Percentiles rank a stretch among this genome's conserved stretches.
Evolutionary conservation across 1,140 invertebrate genomes (phyloP).

Genomic region (Popillia japonica): DNA sequence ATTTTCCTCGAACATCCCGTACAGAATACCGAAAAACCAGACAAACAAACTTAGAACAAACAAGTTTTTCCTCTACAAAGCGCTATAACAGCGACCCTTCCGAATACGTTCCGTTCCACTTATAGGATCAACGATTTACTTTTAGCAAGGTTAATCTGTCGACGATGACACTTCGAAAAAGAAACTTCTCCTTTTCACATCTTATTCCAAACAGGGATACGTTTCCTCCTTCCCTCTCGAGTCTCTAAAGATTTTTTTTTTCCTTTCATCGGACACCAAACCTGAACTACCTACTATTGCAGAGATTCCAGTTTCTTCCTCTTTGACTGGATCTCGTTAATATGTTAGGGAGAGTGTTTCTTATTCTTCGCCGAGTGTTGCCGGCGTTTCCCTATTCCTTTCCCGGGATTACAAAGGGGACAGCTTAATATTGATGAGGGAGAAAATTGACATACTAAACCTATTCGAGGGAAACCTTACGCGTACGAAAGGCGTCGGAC

Average conservation of each 20-base stretch:
- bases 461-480: slow-evolving; percentile 9
- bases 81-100: not conserved
- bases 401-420: not conserved
- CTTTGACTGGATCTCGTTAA: not conserved
- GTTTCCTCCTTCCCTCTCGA: too few relatives aligned
- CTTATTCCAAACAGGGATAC: too few relatives aligned
- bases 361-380: not conserved
- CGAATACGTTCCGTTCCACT: not conserved
- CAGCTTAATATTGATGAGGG: slow-evolving; percentile 31
- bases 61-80: too few relatives aligned
- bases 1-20: too few relatives aligned
- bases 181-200: not conserved
- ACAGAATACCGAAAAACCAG: too few relatives aligned
- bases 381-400: not conserved
- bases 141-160: slow-evolving; percentile 25
- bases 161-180: slow-evolving; percentile 19
- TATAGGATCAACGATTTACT: slow-evolving; percentile 21
- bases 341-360: slow-evolving; percentile 6
- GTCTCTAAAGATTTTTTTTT: not conserved
- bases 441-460: slow-evolving; percentile 23
- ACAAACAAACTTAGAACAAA: too few relatives aligned
- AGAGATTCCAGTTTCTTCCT: too few relatives aligned
- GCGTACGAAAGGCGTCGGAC: not conserved
- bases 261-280: not conserved
- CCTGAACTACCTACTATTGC: not conserved